phyloP scores from a whole-genome alignment of 2,797 vertebrate species.

The Ctenochaetus hawaiiensis region DNA sequence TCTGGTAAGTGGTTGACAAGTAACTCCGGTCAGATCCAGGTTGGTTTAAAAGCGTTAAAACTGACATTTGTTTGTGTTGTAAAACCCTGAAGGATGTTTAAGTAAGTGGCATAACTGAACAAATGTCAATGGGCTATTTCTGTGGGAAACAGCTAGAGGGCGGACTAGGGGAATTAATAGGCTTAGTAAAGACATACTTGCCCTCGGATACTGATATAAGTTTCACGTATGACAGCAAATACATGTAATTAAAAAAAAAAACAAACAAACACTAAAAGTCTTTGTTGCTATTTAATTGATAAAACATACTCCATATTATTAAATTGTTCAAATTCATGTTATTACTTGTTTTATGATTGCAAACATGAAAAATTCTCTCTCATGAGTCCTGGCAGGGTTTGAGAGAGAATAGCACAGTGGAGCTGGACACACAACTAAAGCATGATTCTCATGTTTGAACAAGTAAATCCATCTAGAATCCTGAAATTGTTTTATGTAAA shows the following conservation, averaged over 20 bases:
- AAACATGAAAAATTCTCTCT: slow-evolving; percentile 11
- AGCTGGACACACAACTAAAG: neutral
- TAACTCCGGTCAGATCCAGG: neutral
- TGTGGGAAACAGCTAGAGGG: slow-evolving; percentile 74
- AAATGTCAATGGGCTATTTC: slow-evolving; percentile 22
- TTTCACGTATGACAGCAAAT: neutral
- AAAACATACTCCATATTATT: slow-evolving; percentile 17
- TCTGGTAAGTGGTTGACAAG: neutral
- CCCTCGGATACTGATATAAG: slow-evolving; percentile 1
- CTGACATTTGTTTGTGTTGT: neutral
- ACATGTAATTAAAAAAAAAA: neutral
- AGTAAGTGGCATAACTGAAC: neutral
- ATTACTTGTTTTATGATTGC: slow-evolving; percentile 7
- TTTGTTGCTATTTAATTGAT: slow-evolving; percentile 22
- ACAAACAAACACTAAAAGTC: neutral
- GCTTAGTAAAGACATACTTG: neutral
- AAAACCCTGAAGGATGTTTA: neutral
- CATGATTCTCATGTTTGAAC: slow-evolving; percentile 9
- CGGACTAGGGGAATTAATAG: slow-evolving; percentile 69
- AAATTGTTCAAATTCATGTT: slow-evolving; percentile 10
- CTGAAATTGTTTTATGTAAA: neutral
- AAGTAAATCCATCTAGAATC: neutral
- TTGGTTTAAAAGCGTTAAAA: too few species aligned
- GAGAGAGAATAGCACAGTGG: slow-evolving; percentile 2
- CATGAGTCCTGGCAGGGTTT: neutral